Evolutionary conservation across 1,140 invertebrate genomes (phyloP).

Genomic region (Pogonus chalceus): DNA sequence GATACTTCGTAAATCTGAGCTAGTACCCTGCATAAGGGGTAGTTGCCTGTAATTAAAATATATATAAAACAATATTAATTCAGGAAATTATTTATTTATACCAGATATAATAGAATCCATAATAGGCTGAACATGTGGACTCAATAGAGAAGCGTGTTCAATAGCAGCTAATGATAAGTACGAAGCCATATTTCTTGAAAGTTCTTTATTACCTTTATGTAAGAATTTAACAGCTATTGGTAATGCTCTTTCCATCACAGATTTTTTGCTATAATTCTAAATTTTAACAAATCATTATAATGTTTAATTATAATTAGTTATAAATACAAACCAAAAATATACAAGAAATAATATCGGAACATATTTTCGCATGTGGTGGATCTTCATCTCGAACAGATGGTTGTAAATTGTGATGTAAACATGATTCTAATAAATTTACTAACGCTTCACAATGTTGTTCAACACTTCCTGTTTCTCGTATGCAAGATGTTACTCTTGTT

Average conservation of each 20-base stretch:
- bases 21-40: constrained; percentile 70
- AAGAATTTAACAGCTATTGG: constrained; percentile 87
- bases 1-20: constrained; percentile 82
- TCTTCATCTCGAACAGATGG: constrained; percentile 70
- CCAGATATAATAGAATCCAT: constrained; percentile 81
- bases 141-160: constrained; percentile 74
- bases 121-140: constrained; percentile 77
- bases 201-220: constrained; percentile 78
- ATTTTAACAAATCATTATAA: constrained; percentile 15
- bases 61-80: not conserved
- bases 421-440: constrained; percentile 74
- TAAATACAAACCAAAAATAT: constrained; percentile 71
- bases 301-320: not conserved
- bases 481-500: constrained; percentile 75
- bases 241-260: constrained; percentile 79
- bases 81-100: constrained; percentile 25
- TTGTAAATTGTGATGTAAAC: constrained; percentile 78
- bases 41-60: constrained; percentile 55
- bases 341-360: constrained; percentile 85
- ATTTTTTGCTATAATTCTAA: constrained; percentile 79
- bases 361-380: constrained; percentile 91
- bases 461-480: constrained; percentile 79
- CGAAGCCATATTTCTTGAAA: constrained; percentile 80
- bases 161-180: constrained; percentile 89
- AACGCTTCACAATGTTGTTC: constrained; percentile 75